phyloP scores from a whole-genome alignment of 1,140 invertebrate genomes.

The Goniozus legneri region DNA sequence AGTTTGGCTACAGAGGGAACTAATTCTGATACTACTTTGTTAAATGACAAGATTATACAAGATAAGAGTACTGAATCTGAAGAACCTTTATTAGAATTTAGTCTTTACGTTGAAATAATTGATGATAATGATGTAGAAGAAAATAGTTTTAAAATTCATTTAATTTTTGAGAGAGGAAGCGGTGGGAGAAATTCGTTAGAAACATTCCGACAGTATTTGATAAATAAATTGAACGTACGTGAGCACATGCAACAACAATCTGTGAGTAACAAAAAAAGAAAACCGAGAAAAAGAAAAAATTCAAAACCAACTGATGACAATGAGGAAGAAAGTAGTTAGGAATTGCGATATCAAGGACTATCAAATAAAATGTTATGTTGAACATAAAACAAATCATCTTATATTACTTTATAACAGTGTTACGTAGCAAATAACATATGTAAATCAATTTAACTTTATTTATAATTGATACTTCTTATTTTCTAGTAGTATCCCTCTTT shows the following conservation, averaged over 20 bases:
- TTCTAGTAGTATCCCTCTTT: constrained; percentile 34
- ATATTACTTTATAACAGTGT: too few relatives aligned
- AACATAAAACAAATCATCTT: too few relatives aligned
- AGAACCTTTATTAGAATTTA: not conserved
- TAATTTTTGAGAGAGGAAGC: constrained; percentile 33
- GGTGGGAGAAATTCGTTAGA: constrained; percentile 39
- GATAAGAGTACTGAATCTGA: not conserved
- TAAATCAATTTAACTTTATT: constrained; percentile 48
- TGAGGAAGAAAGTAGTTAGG: too few relatives aligned
- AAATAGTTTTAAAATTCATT: constrained; percentile 27
- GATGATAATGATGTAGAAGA: not conserved
- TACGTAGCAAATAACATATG: constrained; percentile 44
- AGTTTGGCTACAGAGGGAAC: constrained; percentile 9
- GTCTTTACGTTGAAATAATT: not conserved
- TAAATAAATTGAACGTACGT: constrained; percentile 37
- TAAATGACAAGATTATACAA: not conserved
- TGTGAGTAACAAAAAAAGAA: too few relatives aligned
- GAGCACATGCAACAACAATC: too few relatives aligned
- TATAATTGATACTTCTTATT: constrained; percentile 42
- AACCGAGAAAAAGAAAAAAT: too few relatives aligned
- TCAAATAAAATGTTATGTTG: too few relatives aligned
- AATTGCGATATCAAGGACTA: too few relatives aligned
- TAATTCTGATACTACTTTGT: not conserved
- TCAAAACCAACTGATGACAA: too few relatives aligned
- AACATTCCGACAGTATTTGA: constrained; percentile 39